Conservation (phyloP, 1,140 invertebrate genomes). For the Melanaphis sacchari region DNA sequence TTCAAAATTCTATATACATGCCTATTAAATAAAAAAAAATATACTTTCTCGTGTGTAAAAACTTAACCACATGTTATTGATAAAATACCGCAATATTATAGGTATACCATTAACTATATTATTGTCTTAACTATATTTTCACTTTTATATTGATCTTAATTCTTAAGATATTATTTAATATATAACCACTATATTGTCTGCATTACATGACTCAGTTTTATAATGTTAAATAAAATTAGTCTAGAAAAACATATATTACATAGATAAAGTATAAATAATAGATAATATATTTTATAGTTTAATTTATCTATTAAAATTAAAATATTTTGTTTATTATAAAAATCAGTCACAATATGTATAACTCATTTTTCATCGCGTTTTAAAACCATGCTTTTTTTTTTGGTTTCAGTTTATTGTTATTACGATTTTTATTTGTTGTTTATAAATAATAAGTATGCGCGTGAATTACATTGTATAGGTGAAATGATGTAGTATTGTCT, state of each 20-base stretch:
- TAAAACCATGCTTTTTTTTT: neutral
- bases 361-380: neutral
- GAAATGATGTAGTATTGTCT: neutral
- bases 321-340: neutral
- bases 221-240: neutral
- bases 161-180: neutral
- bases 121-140: neutral
- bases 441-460: neutral
- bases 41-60: neutral
- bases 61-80: neutral
- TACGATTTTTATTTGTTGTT: neutral
- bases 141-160: neutral
- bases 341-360: neutral
- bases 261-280: neutral
- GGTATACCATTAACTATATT: neutral
- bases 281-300: neutral
- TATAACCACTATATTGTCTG: neutral
- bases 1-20: neutral
- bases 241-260: neutral
- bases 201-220: neutral
- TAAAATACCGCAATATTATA: constrained; percentile 10
- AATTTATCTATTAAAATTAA: neutral
- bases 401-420: neutral
- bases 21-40: neutral
- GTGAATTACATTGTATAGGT: neutral